A percentile compares a stretch with the other conserved stretches of the same genome.
Conservation (phyloP, 2,888 invertebrate species). For the Cetonia aurata region DNA sequence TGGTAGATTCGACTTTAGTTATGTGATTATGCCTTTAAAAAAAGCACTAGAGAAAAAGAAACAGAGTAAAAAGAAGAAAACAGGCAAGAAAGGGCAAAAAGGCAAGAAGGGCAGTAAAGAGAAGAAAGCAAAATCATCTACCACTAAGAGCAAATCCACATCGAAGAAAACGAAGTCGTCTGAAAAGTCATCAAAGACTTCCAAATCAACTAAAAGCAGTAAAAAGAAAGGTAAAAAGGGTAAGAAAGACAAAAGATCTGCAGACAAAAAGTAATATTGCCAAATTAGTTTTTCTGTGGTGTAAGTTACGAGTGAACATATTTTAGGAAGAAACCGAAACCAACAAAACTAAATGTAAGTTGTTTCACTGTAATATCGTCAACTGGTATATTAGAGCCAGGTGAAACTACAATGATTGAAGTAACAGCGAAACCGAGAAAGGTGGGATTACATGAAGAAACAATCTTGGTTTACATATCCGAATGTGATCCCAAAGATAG, state of each 20-base stretch:
- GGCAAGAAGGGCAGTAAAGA: conserved; percentile 43
- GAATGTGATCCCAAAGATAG: conserved; percentile 67
- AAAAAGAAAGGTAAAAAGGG: conserved; percentile 47
- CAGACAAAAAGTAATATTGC: conserved; percentile 39
- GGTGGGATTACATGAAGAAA: conserved; percentile 61
- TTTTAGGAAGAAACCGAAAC: conserved; percentile 50
- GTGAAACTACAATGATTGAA: conserved; percentile 59
- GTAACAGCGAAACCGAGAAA: conserved; percentile 62
- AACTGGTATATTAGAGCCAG: conserved; percentile 61
- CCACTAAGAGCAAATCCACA: conserved; percentile 44
- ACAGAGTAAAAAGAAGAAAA: conserved; percentile 41
- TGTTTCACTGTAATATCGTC: conserved; percentile 62
- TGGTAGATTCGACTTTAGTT: conserved; percentile 70
- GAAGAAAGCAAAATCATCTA: conserved; percentile 44
- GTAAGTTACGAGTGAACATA: background rate
- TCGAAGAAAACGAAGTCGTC: conserved; percentile 40
- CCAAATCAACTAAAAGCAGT: conserved; percentile 47
- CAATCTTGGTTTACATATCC: conserved; percentile 61
- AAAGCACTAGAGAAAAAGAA: conserved; percentile 47
- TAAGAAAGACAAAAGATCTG: conserved; percentile 51
- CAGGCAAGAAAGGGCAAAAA: conserved; percentile 43
- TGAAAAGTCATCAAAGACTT: conserved; percentile 43
- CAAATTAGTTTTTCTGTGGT: conserved; percentile 5
- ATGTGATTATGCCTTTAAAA: conserved; percentile 53
- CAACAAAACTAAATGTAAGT: conserved; percentile 58